These are phyloP conservation scores for Cremastobaeus sp. DNA, from an alignment of 2,888 invertebrate genomes.

Conservation along the genomic window DNA sequence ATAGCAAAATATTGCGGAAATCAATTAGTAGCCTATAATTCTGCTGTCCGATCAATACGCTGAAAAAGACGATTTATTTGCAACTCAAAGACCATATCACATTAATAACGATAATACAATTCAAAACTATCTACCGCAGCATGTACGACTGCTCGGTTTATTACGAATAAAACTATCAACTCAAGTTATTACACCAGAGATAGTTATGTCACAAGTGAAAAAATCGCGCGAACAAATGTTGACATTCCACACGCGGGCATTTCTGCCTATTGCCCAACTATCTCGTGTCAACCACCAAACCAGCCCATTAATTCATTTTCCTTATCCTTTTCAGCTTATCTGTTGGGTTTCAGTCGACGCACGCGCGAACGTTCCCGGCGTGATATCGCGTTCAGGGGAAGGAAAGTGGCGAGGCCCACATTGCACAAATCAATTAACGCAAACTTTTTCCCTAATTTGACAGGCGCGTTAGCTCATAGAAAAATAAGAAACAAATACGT, in stretches of 20 bases:
- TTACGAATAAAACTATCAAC: constrained; percentile 2
- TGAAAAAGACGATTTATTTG: background rate
- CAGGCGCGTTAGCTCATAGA: too few species aligned
- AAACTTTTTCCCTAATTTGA: background rate
- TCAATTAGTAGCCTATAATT: too few species aligned
- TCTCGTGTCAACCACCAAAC: constrained; percentile 5
- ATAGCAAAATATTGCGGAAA: too few species aligned
- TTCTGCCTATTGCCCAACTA: constrained; percentile 20
- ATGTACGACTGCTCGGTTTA: background rate
- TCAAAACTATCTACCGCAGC: background rate
- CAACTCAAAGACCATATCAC: background rate
- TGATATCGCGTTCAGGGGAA: background rate
- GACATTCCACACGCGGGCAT: constrained; percentile 9
- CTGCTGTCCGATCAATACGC: too few species aligned
- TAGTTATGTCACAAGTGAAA: constrained; percentile 17
- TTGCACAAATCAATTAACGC: constrained; percentile 25
- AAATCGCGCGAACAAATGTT: constrained; percentile 23
- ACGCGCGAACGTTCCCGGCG: background rate
- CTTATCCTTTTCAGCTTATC: constrained; percentile 21
- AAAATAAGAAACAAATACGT: too few species aligned
- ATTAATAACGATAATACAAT: background rate
- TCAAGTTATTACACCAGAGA: constrained; percentile 1
- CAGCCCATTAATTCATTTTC: constrained; percentile 25
- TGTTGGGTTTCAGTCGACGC: background rate
- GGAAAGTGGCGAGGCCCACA: constrained; percentile 17